A percentile compares a stretch with the other conserved stretches of the same genome.
phyloP scores from a whole-genome alignment of 1,140 invertebrate species.

The Arion vulgaris region DNA sequence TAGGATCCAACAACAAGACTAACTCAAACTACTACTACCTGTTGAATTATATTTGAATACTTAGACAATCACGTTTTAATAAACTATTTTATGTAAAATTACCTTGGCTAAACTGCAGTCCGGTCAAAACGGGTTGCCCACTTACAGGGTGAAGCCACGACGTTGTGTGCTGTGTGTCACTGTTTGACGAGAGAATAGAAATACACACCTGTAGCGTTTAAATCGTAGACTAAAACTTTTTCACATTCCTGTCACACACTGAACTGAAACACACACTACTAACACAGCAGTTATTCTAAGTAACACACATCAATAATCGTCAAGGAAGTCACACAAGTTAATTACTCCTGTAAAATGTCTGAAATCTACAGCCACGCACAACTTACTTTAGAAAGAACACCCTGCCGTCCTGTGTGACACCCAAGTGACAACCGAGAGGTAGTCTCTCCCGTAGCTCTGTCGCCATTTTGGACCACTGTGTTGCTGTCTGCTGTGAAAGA shows the following conservation, averaged over 20 bases:
- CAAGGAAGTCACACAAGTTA: too few species aligned
- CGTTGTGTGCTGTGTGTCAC: conserved; percentile 57
- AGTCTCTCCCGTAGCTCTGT: conserved; percentile 50
- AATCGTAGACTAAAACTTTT: not conserved
- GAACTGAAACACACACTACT: too few species aligned
- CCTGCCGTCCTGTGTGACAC: conserved; percentile 66
- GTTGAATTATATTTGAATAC: too few species aligned
- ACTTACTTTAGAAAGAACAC: conserved; percentile 70
- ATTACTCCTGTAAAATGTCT: too few species aligned
- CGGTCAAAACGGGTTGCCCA: conserved; percentile 56
- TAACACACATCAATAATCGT: too few species aligned
- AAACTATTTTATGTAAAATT: not conserved
- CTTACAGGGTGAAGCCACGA: conserved; percentile 66
- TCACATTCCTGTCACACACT: not conserved
- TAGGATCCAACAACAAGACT: too few species aligned
- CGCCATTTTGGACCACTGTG: conserved; percentile 56
- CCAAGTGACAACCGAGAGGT: conserved; percentile 60
- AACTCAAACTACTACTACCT: too few species aligned
- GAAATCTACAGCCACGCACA: too few species aligned
- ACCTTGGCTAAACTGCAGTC: conserved; percentile 46
- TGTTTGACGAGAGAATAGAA: conserved; percentile 50
- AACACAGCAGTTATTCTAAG: too few species aligned
- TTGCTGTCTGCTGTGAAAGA: not conserved
- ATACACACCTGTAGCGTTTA: not conserved
- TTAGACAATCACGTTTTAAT: too few species aligned